Percentiles rank a stretch among this genome's conserved stretches.
Conservation (phyloP, 2,113 vertebrate genomes). For the Platycercus adscitus region DNA sequence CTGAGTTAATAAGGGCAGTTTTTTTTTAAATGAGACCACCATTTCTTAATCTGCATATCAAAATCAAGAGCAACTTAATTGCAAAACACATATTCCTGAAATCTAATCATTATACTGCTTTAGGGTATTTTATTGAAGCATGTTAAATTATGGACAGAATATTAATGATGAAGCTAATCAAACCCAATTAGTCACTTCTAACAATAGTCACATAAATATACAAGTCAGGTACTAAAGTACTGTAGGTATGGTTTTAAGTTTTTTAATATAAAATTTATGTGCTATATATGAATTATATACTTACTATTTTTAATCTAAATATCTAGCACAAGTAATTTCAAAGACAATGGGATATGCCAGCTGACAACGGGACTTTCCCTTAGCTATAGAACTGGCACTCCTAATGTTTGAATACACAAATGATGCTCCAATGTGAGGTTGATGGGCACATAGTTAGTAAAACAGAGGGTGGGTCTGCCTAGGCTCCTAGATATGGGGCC, state of each 20-base stretch:
- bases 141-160: constrained; percentile 90
- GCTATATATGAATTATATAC: constrained; percentile 74
- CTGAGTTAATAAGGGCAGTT: constrained; percentile 88
- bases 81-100: constrained; percentile 91
- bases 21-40: constrained; percentile 85
- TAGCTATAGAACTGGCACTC: constrained; percentile 25
- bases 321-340: constrained; percentile 67
- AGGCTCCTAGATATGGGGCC: neutral
- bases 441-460: neutral
- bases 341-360: constrained; percentile 30
- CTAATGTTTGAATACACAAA: neutral
- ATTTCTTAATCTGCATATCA: constrained; percentile 90
- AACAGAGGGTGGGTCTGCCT: neutral
- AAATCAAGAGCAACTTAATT: constrained; percentile 90
- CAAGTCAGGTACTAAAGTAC: constrained; percentile 83
- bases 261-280: constrained; percentile 75
- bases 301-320: constrained; percentile 68
- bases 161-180: constrained; percentile 90
- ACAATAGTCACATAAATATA: constrained; percentile 91
- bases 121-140: constrained; percentile 90
- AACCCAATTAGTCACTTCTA: constrained; percentile 90
- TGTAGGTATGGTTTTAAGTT: constrained; percentile 75
- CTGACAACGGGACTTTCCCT: constrained; percentile 55
- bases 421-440: fast-evolving
- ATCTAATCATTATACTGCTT: constrained; percentile 90